These are phyloP conservation scores for Calephelis virginiensis DNA, from an alignment of 1,140 invertebrate genomes.

Conservation along the genomic window DNA sequence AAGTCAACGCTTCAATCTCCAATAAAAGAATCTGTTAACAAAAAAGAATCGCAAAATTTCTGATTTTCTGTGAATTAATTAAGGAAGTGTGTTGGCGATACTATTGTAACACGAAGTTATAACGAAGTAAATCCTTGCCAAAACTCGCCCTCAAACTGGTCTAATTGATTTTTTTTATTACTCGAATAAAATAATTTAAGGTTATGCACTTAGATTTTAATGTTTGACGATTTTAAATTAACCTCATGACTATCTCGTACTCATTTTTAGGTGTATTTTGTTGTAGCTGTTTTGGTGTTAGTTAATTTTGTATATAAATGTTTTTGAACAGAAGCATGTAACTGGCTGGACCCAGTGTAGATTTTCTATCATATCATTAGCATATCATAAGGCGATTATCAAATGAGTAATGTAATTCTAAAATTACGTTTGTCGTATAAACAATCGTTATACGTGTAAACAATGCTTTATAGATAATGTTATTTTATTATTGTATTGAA, in stretches of 20 bases:
- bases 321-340: slow-evolving; percentile 42
- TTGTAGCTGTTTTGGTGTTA: slow-evolving; percentile 18
- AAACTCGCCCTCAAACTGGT: too few relatives aligned
- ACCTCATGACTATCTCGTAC: background rate
- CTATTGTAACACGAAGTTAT: too few relatives aligned
- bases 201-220: too few relatives aligned
- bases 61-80: too few relatives aligned
- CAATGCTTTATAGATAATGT: slow-evolving; percentile 4
- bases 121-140: too few relatives aligned
- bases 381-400: slow-evolving; percentile 55
- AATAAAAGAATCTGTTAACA: too few relatives aligned
- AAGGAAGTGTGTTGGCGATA: too few relatives aligned
- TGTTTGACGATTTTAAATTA: too few relatives aligned
- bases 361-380: slow-evolving; percentile 75
- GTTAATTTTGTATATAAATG: slow-evolving; percentile 21
- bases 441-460: slow-evolving; percentile 11
- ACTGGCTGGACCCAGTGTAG: slow-evolving; percentile 65
- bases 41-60: too few relatives aligned
- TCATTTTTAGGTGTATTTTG: slow-evolving; percentile 18
- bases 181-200: too few relatives aligned
- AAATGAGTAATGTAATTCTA: background rate
- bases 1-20: too few relatives aligned
- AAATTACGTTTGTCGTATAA: background rate
- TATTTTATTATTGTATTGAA: slow-evolving; percentile 3
- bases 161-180: too few relatives aligned